Evolutionary conservation across 2,113 vertebrate genomes (phyloP).

Genomic region (Tetrao urogallus): DNA sequence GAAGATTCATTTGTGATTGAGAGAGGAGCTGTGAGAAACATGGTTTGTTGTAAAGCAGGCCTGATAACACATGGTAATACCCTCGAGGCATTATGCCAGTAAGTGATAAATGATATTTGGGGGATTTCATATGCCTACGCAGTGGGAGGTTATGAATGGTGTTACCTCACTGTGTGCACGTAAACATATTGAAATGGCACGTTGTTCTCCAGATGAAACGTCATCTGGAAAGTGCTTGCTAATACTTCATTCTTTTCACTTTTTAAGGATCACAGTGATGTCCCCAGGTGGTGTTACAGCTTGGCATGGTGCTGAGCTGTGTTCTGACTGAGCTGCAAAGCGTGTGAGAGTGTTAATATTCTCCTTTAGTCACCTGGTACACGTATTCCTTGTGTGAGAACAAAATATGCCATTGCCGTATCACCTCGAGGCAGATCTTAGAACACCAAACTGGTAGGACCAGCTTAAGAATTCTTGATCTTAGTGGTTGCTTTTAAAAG

Average conservation of each 20-base stretch:
- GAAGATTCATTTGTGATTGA: background rate
- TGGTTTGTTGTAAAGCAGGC: background rate
- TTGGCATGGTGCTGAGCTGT: background rate
- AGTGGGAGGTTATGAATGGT: background rate
- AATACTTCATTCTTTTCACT: background rate
- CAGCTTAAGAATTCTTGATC: background rate
- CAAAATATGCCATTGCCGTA: accelerated
- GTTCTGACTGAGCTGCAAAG: background rate
- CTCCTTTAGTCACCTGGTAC: background rate
- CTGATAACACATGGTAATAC: background rate
- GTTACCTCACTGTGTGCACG: background rate
- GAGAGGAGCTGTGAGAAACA: background rate
- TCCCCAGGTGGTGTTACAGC: background rate
- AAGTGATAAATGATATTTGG: background rate
- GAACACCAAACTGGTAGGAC: background rate
- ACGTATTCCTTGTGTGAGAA: background rate
- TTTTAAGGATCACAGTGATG: background rate
- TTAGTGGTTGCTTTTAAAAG: background rate
- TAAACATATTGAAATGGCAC: background rate
- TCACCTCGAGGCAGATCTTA: background rate
- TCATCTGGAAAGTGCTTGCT: background rate
- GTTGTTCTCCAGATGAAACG: background rate
- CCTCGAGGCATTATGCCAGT: background rate
- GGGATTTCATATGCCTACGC: background rate
- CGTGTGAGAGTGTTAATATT: background rate